Evolutionary conservation across 2,888 invertebrate species (phyloP), one percentile per base, ranked within the genome.

Genomic region (Netelia virgata): DNA sequence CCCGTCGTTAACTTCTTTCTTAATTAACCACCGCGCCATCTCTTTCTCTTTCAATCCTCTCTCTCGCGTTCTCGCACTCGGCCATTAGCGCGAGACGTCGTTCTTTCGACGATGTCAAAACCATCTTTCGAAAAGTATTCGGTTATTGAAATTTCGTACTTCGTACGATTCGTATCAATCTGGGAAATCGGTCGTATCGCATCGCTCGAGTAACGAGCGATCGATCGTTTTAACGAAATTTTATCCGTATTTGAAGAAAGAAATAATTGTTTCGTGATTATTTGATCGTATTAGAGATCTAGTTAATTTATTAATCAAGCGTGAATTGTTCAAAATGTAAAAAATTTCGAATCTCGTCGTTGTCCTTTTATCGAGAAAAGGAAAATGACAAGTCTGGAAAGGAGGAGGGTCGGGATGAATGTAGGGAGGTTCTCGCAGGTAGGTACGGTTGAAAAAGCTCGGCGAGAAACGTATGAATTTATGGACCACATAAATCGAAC

Each of bases 401-500:
- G 47, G 73, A 69, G 63, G 69, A 41, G 70, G 36, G 8, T 41
- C n/a, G 72, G 47, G 55, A 69, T 61, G 55, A 74, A 53, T 50
- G 87, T 85, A 84, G 86, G 84, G 86, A 87, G 88, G 89, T 90
- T 90, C 88, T 90, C 89, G 89, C 90, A 92, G 91, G 14, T 14
- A 92, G 91, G 14, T 14, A 66, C 16, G 20, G 47, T 14, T 59
- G 63, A 70, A 72, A 90, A 88, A 86, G 87, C 88, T 88, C 87
- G 88, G 72, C 70, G 88, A 89, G 89, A 91, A 90, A 91, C 90
- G 90, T 90, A 91, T 91, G 92, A 92, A 93, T 93, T 93, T 93
- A 93, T 92, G 91, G 88, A 86, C 85, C 86, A 88, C 92, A 92
- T 93, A 93, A 93, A 93, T 93, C 90, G 89, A 90, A 83, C 80